Percentiles rank a stretch among this genome's conserved stretches.
These are phyloP conservation scores for Trichosurus vulpecula DNA, from an alignment of 2,797 vertebrate genomes.

Conservation along the genomic window DNA sequence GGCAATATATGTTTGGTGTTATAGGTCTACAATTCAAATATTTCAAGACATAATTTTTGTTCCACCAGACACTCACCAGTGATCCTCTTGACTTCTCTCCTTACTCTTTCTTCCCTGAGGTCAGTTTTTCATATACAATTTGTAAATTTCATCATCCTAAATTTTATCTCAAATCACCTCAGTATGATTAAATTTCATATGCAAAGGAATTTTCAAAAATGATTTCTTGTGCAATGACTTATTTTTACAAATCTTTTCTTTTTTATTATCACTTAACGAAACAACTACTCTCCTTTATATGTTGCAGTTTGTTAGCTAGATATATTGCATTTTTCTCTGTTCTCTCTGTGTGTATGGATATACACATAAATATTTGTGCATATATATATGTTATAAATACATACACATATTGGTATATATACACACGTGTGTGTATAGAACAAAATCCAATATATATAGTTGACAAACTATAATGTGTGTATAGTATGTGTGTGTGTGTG, in stretches of 20 bases:
- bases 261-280: no score
- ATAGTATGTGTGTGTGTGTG: no score
- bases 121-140: background rate
- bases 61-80: background rate
- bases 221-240: background rate
- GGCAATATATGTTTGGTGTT: background rate
- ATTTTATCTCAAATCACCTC: background rate
- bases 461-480: background rate
- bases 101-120: background rate
- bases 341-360: no score
- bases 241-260: no score
- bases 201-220: background rate
- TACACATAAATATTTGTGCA: no score
- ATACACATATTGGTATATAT: background rate
- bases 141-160: background rate
- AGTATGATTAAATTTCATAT: background rate
- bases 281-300: no score
- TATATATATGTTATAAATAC: no score
- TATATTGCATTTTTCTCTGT: no score
- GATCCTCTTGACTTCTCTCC: background rate
- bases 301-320: no score
- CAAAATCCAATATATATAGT: background rate
- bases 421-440: background rate
- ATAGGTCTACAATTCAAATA: background rate
- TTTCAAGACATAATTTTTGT: constrained; percentile 6